Percentiles rank a stretch among this genome's conserved stretches.
Conservation (phyloP, 2,888 invertebrate species). For the Synanthedon vespiformis region DNA sequence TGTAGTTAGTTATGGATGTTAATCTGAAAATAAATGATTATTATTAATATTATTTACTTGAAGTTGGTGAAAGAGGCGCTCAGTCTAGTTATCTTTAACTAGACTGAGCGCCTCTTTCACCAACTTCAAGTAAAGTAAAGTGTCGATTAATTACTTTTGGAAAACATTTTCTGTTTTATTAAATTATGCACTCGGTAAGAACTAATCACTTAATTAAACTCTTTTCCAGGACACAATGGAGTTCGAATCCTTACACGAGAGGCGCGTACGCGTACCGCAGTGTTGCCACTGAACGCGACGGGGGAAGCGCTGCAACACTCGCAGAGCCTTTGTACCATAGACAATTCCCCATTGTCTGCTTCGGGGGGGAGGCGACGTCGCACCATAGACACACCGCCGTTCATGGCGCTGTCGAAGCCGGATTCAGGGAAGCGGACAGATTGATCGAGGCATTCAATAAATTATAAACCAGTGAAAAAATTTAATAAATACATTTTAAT, state of each 20-base stretch:
- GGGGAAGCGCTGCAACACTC: conserved; percentile 65
- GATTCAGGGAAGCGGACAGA: conserved; percentile 78
- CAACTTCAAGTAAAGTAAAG: no score
- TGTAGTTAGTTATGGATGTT: no score
- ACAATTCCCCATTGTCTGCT: conserved; percentile 66
- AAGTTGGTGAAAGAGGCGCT: no score
- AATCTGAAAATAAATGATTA: no score
- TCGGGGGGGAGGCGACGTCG: conserved; percentile 78
- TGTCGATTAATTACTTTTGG: no score
- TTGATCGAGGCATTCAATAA: conserved; percentile 27
- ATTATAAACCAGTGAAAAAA: neutral
- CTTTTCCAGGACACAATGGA: conserved; percentile 73
- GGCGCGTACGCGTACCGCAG: conserved; percentile 77
- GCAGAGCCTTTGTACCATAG: conserved; percentile 62
- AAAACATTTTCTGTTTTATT: no score
- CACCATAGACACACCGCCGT: conserved; percentile 74
- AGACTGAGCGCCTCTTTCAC: no score
- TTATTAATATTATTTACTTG: no score
- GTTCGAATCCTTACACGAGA: conserved; percentile 67
- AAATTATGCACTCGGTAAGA: no score
- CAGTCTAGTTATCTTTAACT: no score
- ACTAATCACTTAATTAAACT: no score
- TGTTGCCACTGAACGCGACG: conserved; percentile 63
- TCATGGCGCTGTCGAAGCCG: conserved; percentile 81
- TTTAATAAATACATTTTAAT: neutral